phyloP scores from a whole-genome alignment of 2,888 invertebrate species.

The Serrognathus titanus region DNA sequence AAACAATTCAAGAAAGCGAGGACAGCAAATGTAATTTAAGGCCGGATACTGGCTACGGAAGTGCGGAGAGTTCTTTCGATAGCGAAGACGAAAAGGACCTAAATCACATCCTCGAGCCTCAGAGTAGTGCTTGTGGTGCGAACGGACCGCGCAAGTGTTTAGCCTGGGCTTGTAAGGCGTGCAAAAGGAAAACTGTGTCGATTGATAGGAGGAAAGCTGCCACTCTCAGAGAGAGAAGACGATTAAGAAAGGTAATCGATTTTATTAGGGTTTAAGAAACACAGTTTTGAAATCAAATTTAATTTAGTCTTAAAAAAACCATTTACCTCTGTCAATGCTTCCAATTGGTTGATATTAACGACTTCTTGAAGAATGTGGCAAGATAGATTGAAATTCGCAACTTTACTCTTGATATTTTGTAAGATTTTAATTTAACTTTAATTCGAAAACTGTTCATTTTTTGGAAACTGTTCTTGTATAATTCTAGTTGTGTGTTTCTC shows the following conservation, averaged over 20 bases:
- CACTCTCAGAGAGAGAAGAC: constrained; percentile 87
- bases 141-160: constrained; percentile 72
- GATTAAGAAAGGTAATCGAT: constrained; percentile 80
- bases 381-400: too few species aligned
- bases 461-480: too few species aligned
- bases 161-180: constrained; percentile 96
- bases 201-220: constrained; percentile 97
- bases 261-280: not conserved
- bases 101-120: constrained; percentile 50
- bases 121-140: constrained; percentile 38
- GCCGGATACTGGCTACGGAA: constrained; percentile 42
- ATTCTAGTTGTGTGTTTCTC: too few species aligned
- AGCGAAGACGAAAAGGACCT: constrained; percentile 43
- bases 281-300: not conserved
- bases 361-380: too few species aligned
- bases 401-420: too few species aligned
- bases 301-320: not conserved
- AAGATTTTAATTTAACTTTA: too few species aligned
- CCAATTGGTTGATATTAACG: too few species aligned
- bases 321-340: too few species aligned
- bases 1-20: constrained; percentile 3
- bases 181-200: constrained; percentile 92
- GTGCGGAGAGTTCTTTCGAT: constrained; percentile 43
- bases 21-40: constrained; percentile 25
- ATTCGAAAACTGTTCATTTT: too few species aligned